Conservation (phyloP, 2,113 vertebrate genomes). For the Psettodes erumei region DNA sequence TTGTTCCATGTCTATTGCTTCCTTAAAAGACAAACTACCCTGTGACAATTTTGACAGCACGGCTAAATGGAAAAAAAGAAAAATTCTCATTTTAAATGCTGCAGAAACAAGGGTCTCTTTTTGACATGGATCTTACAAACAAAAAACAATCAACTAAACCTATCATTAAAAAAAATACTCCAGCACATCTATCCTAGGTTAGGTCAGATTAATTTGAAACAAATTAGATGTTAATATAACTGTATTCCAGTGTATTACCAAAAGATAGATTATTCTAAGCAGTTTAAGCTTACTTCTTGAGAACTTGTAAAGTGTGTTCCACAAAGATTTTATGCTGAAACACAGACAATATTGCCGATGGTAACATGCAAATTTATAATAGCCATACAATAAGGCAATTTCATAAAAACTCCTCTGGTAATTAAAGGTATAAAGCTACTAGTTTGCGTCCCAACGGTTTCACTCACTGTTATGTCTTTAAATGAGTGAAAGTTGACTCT, state of each 20-base stretch:
- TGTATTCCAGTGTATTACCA: no score
- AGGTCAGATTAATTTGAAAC: no score
- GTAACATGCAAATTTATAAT: no score
- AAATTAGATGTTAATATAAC: no score
- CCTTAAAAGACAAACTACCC: conserved; percentile 25
- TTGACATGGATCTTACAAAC: not conserved
- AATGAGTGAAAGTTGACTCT: conserved; percentile 37
- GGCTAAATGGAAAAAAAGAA: not conserved
- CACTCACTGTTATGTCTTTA: conserved; percentile 8
- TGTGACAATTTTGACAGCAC: not conserved
- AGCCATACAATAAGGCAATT: not conserved
- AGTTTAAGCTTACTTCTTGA: no score
- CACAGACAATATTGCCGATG: no score
- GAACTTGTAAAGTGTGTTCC: no score
- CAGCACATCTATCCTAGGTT: no score
- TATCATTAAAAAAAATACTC: not conserved
- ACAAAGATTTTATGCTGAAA: no score
- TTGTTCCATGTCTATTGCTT: conserved; percentile 45
- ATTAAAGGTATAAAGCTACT: conserved; percentile 11
- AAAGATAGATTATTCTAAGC: no score
- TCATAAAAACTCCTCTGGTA: not conserved
- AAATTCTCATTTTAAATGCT: not conserved
- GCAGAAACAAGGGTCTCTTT: no score
- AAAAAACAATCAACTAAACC: not conserved
- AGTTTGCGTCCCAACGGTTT: not conserved